These are phyloP conservation scores for Bombus consobrinus DNA, from an alignment of 1,140 invertebrate species.

Conservation along the genomic window DNA sequence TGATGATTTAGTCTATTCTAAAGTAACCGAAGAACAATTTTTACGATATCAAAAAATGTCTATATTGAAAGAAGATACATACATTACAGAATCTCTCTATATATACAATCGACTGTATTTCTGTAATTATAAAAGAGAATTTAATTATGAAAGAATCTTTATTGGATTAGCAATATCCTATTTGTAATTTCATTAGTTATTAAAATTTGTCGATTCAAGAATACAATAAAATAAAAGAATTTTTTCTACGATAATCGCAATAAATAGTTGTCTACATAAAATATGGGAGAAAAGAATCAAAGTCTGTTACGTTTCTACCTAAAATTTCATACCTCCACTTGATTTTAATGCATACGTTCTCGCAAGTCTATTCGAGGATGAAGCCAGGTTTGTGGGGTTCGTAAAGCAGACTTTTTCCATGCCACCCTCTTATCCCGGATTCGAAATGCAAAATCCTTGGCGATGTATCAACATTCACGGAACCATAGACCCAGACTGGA, in stretches of 20 bases:
- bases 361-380: neutral
- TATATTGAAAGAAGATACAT: neutral
- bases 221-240: too few relatives aligned
- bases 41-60: neutral
- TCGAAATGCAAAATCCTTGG: constrained; percentile 46
- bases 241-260: too few relatives aligned
- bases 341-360: neutral
- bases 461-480: constrained; percentile 44
- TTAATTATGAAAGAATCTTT: too few relatives aligned
- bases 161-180: too few relatives aligned
- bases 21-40: neutral
- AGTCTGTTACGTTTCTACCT: neutral
- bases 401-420: constrained; percentile 12
- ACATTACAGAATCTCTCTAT: too few relatives aligned
- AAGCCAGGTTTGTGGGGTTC: neutral
- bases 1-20: neutral
- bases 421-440: constrained; percentile 37
- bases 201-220: too few relatives aligned
- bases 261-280: neutral
- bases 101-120: too few relatives aligned
- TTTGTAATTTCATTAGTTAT: too few relatives aligned
- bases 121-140: too few relatives aligned
- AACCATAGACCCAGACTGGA: constrained; percentile 17
- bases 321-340: neutral
- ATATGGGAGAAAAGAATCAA: neutral